Evolutionary conservation across 2,888 invertebrate species (phyloP).

Genomic region (Galeopsomyia nigrocyanea): DNA sequence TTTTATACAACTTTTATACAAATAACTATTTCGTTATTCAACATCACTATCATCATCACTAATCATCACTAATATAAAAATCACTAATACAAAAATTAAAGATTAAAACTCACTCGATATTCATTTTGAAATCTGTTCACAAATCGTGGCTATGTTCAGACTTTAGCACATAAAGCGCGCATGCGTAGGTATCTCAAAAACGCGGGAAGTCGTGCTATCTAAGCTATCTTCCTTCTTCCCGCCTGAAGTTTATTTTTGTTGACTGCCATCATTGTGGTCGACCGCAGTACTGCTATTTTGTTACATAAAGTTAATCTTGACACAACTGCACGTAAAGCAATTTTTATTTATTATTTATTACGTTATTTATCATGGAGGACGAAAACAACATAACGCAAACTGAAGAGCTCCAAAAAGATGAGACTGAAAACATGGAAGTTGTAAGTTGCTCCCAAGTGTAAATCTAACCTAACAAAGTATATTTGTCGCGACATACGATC

Average conservation of each 20-base stretch:
- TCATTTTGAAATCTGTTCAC: no score
- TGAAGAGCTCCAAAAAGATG: slow-evolving; percentile 3
- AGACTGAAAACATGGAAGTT: slow-evolving; percentile 14
- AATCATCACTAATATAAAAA: no score
- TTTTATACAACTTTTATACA: no score
- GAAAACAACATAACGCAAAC: background rate
- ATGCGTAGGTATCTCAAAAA: slow-evolving; percentile 36
- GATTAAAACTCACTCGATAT: no score
- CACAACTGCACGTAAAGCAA: background rate
- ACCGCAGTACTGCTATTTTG: background rate
- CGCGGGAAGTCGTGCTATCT: slow-evolving; percentile 28
- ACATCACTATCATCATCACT: no score
- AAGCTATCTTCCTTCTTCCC: background rate
- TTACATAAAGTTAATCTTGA: background rate
- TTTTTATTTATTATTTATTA: slow-evolving; percentile 9
- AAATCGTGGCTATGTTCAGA: background rate
- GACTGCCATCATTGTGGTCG: slow-evolving; percentile 28
- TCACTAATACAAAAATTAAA: no score
- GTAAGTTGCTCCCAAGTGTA: slow-evolving; percentile 16
- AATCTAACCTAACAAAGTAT: slow-evolving; percentile 24
- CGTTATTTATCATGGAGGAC: slow-evolving; percentile 17
- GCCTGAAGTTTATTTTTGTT: slow-evolving; percentile 37
- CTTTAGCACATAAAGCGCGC: background rate
- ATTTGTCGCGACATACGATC: no score
- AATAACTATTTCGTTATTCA: no score